Evolutionary conservation across 1,140 invertebrate genomes (phyloP), one percentile per base, ranked within the genome.

Genomic region (Hyphantria cunea): DNA sequence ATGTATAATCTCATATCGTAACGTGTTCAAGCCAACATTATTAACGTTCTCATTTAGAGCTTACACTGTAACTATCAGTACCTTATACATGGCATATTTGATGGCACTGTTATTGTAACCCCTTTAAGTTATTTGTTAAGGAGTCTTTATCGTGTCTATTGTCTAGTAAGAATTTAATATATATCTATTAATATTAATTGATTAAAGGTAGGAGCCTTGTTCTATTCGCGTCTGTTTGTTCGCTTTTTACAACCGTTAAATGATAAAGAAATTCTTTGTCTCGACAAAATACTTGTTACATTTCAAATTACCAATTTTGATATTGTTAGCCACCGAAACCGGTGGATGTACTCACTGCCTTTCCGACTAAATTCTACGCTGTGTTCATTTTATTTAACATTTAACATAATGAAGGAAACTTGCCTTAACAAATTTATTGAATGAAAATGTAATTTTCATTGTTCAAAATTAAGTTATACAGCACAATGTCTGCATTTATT

Each of bases 131-230:
- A 77, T 85, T 88, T 86, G 87, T 90, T 90, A 87, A 89, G 87
- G 74, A 84, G 75, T 87, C 83, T 88, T 86, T 87, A 90, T 90
- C 85, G 79, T 82, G 81, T 88, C 81, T 88, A 87, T 86, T 87
- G 80, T 86, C 74, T 89, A 85, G 82, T 90, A 90, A 88, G 84
- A 87, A 86, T 87, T 86, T 89, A 88, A 86, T 86, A 88, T 86
- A 82, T 80, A 71, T 78, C 56, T 74, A 72, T 80, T 71, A 68
- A 71, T 71, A 79, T 73, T 82, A 76, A 83, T 82, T 78, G 80
- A 80, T 82, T 76, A 70, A 80, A 74, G 62, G 72, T 86, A 83
- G 78, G 72, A 81, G 82, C 83, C 80, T 85, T 80, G 82, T 87
- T 83, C 80, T 76, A 84, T 75, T 79, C 74, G 82, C 79, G 77